Evolutionary conservation across 1,140 invertebrate genomes (phyloP).

Genomic region (Chelonus insularis): DNA sequence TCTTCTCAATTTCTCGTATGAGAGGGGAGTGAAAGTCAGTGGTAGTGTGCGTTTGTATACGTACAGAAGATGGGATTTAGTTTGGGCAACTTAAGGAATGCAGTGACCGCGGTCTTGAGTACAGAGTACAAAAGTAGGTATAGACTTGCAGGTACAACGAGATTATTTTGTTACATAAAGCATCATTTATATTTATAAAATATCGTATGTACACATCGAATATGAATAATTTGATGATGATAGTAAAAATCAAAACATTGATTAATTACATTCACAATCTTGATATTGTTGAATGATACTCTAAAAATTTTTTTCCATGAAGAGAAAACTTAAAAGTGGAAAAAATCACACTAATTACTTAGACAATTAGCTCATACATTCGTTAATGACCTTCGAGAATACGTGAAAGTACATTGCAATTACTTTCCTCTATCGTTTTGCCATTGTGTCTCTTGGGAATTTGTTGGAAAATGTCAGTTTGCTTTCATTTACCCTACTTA

Average conservation of each 20-base stretch:
- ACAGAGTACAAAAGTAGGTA: conserved; percentile 17
- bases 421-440: conserved; percentile 44
- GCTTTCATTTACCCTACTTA: conserved; percentile 17
- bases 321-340: neutral
- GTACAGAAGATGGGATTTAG: conserved; percentile 43
- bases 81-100: conserved; percentile 52
- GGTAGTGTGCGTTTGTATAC: conserved; percentile 11
- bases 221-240: neutral
- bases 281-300: no score
- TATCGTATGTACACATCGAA: no score
- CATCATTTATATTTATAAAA: neutral
- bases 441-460: conserved; percentile 18
- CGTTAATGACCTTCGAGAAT: conserved; percentile 53
- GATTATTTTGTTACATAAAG: neutral
- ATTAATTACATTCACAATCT: no score
- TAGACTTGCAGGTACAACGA: neutral
- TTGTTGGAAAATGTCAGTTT: conserved; percentile 6
- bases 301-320: neutral
- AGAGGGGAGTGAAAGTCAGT: neutral
- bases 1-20: neutral
- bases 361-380: conserved; percentile 24
- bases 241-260: no score
- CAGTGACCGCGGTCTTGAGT: conserved; percentile 40
- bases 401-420: conserved; percentile 51
- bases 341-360: conserved; percentile 16